Evolutionary conservation across 2,888 invertebrate genomes (phyloP), one percentile per base, ranked within the genome.

Genomic region (Amblyteles armatorius): DNA sequence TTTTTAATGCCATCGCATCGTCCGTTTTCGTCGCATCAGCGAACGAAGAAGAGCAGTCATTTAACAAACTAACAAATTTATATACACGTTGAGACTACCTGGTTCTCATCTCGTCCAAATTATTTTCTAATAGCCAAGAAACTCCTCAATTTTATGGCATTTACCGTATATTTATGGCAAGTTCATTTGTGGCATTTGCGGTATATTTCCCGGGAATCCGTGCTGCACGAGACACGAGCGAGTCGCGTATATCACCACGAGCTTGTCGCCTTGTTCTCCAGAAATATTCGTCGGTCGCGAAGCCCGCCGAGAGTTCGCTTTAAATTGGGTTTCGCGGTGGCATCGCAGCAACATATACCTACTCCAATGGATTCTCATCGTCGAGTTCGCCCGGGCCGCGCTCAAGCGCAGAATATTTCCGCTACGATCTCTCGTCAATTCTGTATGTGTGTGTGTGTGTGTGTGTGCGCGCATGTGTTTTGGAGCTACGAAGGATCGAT

Each of bases 241-340:
- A 22, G 11, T 26, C 22, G 57, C 63, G 33, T 63, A 33, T n/a
- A 63, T 26, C 13, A 4, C 22, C 29, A n/a, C 74, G 29, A 44
- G 68, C 5, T 55, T 69, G 67, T 40, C 71, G 63, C n/a, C 29
- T 55, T 19, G 50, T 67, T 29, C n/a, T 74, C 74, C 81, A 74
- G 50, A 81, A 74, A 74, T 81, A 74, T 81, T 81, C 81, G 26
- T 29, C 57, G 29, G 68, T 68, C 22, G 68, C 33, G 68, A 68
- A 40, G 40, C 77, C 36, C 60, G 48, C 29, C 36, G 67, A 40
- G 48, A 13, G 68, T 22, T 40, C 22, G 68, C 44, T 81, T 69
- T 40, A 74, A 74, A 74, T 81, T 68, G 68, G 57, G 55, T 68
- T 81, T 81, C 73, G 65, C 50, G 50, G 57, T 52, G 6, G 36